Conservation (phyloP, 2,797 vertebrate genomes). For the Fistularia commersonii region DNA sequence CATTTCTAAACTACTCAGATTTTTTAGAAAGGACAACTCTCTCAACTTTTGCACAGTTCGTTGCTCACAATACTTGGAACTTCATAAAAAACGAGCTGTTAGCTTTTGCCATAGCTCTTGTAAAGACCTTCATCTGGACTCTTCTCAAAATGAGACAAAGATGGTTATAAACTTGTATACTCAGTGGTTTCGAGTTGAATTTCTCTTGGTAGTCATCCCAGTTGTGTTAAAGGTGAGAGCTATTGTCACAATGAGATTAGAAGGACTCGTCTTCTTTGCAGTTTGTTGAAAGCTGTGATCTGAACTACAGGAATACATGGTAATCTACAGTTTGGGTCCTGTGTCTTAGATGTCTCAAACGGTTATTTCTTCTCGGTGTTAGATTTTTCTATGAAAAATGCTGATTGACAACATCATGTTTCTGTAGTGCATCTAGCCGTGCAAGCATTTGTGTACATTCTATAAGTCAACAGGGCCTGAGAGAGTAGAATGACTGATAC, state of each 20-base stretch:
- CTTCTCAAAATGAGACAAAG: slow-evolving; percentile 16
- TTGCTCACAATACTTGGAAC: no score
- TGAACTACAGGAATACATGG: slow-evolving; percentile 22
- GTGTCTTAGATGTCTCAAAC: no score
- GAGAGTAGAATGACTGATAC: slow-evolving; percentile 25
- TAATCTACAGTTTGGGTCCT: no score
- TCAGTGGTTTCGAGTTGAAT: slow-evolving; percentile 28
- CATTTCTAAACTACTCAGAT: neutral
- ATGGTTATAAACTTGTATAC: slow-evolving; percentile 20
- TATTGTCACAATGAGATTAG: slow-evolving; percentile 44
- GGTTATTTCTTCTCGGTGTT: no score
- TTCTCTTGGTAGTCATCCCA: slow-evolving; percentile 26
- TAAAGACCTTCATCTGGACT: no score
- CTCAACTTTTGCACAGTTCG: neutral
- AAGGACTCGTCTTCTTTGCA: slow-evolving; percentile 30
- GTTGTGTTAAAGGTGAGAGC: slow-evolving; percentile 46
- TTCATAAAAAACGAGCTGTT: no score
- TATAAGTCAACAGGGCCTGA: slow-evolving; percentile 27
- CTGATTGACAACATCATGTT: no score
- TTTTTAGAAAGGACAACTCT: neutral
- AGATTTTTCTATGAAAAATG: no score
- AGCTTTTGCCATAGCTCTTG: no score
- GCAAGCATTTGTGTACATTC: no score
- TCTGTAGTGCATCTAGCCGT: no score
- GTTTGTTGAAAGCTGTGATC: slow-evolving; percentile 31